Evolutionary conservation across 2,797 vertebrate genomes (phyloP).

Genomic region (Staurois parvus): DNA sequence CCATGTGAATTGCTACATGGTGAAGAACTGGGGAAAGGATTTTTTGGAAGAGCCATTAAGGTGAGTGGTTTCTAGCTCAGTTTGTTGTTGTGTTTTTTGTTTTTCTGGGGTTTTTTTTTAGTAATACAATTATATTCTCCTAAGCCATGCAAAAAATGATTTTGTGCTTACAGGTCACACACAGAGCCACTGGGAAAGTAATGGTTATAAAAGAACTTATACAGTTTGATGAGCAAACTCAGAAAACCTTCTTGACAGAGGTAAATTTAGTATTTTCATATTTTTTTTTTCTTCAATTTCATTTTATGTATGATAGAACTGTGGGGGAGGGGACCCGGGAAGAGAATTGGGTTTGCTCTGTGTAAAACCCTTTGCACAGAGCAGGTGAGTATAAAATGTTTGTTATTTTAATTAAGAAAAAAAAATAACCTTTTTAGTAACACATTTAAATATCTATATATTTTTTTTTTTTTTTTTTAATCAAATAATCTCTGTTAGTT

Average conservation of each 20-base stretch:
- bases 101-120: too few species aligned
- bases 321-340: too few species aligned
- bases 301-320: too few species aligned
- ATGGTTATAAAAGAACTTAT: constrained; percentile 98
- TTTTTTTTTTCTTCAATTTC: too few species aligned
- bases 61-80: constrained; percentile 70
- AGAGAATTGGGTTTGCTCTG: too few species aligned
- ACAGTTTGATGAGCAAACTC: constrained; percentile 93
- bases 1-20: constrained; percentile 93
- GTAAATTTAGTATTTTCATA: constrained; percentile 72
- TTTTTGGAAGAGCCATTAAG: constrained; percentile 95
- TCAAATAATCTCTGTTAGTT: too few species aligned
- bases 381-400: too few species aligned
- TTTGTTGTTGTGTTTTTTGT: not conserved
- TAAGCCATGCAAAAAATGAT: not conserved
- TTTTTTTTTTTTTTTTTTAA: too few species aligned
- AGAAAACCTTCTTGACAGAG: constrained; percentile 94
- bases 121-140: not conserved
- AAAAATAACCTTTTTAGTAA: too few species aligned
- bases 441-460: too few species aligned
- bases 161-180: constrained; percentile 84
- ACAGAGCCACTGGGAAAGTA: constrained; percentile 94
- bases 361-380: too few species aligned
- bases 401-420: too few species aligned
- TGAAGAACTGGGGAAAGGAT: constrained; percentile 92